These are phyloP conservation scores for Ypsolopha sequella DNA, from an alignment of 2,888 invertebrate genomes.

Conservation along the genomic window DNA sequence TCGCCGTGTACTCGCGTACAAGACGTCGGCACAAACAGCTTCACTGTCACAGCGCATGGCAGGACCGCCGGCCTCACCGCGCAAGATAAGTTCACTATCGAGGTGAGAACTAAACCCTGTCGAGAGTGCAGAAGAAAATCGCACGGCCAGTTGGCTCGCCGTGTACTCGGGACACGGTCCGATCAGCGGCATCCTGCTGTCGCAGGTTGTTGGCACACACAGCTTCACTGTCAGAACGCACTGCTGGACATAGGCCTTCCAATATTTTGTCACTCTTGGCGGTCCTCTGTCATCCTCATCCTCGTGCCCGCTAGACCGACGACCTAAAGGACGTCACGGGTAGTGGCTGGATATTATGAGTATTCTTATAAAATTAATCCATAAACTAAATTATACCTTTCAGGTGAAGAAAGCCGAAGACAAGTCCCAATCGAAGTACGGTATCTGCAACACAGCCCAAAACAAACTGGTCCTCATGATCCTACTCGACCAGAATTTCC, in stretches of 20 bases:
- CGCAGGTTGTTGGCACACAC: constrained; percentile 71
- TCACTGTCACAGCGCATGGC: constrained; percentile 70
- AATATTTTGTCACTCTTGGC: too few species aligned
- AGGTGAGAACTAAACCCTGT: constrained; percentile 41
- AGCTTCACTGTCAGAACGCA: constrained; percentile 72
- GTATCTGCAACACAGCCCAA: constrained; percentile 40
- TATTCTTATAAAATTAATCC: neutral
- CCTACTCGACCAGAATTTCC: constrained; percentile 75
- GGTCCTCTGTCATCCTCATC: too few species aligned
- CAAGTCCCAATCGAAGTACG: constrained; percentile 57
- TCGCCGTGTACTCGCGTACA: too few species aligned
- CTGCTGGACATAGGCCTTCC: too few species aligned
- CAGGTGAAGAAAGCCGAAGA: constrained; percentile 57
- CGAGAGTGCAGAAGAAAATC: too few species aligned
- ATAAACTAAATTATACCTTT: constrained; percentile 9
- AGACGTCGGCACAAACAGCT: constrained; percentile 75
- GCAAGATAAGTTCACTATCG: constrained; percentile 77
- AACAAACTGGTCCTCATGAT: constrained; percentile 73
- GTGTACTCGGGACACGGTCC: too few species aligned
- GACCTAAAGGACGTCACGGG: too few species aligned
- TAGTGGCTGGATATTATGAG: constrained; percentile 7
- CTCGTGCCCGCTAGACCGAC: too few species aligned
- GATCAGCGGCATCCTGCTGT: too few species aligned
- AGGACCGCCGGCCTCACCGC: constrained; percentile 64
- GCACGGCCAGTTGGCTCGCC: too few species aligned